phyloP scores from a whole-genome alignment of 2,113 vertebrate species.

The Corynorhinus townsendii region DNA sequence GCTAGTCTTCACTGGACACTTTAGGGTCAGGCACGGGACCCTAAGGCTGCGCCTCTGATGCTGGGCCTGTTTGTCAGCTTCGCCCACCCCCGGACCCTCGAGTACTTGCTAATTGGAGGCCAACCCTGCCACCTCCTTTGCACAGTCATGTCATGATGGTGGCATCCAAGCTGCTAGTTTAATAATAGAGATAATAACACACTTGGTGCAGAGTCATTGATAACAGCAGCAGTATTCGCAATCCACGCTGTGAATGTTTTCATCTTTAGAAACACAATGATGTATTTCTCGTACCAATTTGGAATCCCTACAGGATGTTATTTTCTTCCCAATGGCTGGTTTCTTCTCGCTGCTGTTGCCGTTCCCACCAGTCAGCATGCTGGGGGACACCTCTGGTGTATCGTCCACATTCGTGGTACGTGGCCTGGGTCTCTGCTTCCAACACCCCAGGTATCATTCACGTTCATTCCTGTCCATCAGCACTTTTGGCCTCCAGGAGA shows the following conservation, averaged over 20 bases:
- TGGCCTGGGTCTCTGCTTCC: not conserved
- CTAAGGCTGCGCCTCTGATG: not conserved
- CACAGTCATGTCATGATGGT: conserved; percentile 44
- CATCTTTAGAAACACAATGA: conserved; percentile 3
- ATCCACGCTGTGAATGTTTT: conserved; percentile 34
- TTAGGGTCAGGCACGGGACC: not conserved
- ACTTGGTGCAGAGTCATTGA: conserved; percentile 14
- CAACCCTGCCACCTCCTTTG: not conserved
- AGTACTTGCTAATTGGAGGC: not conserved
- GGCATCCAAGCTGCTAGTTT: conserved; percentile 59
- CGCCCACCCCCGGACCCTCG: not conserved
- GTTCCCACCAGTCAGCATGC: accelerated
- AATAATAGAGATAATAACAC: conserved; percentile 63
- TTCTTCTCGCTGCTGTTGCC: not conserved
- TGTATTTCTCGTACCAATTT: conserved; percentile 22
- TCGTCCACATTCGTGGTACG: accelerated
- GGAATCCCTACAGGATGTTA: not conserved
- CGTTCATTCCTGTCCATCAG: not conserved
- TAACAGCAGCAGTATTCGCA: conserved; percentile 48
- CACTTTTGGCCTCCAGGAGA: not conserved
- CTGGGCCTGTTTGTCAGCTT: not conserved
- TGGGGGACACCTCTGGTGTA: not conserved
- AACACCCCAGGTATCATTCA: not conserved
- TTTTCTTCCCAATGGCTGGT: not conserved
- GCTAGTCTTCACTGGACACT: accelerated